Conservation (phyloP, 2,113 vertebrate genomes). For the Caranx melampygus region DNA sequence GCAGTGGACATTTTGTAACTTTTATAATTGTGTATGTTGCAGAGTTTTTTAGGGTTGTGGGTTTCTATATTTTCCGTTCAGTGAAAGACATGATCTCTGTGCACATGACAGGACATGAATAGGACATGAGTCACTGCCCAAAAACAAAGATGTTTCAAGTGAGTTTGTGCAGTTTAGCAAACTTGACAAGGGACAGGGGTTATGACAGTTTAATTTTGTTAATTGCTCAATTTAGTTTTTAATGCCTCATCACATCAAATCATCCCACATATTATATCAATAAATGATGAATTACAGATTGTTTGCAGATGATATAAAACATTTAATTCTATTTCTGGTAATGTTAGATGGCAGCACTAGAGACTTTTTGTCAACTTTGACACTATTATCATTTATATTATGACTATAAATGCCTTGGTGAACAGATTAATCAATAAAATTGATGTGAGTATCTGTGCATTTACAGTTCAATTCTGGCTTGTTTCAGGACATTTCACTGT, state of each 20-base stretch:
- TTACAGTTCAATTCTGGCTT: no score
- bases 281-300: neutral
- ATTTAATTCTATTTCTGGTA: neutral
- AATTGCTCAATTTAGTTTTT: neutral
- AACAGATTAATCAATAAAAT: neutral
- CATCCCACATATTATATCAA: neutral
- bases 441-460: no score
- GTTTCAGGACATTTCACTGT: neutral
- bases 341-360: neutral
- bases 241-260: neutral
- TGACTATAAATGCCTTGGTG: no score
- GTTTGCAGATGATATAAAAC: no score
- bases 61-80: neutral
- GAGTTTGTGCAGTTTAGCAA: neutral
- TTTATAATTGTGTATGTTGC: neutral
- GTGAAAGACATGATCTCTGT: neutral
- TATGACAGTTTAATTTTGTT: neutral
- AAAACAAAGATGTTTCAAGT: no score
- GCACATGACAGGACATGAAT: neutral
- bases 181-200: neutral
- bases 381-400: neutral
- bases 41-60: neutral
- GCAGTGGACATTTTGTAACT: neutral
- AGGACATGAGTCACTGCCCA: no score
- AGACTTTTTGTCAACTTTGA: neutral